A percentile compares a stretch with the other conserved stretches of the same genome.
phyloP scores from a whole-genome alignment of 2,888 invertebrate species.

The Sinelater perroti region DNA sequence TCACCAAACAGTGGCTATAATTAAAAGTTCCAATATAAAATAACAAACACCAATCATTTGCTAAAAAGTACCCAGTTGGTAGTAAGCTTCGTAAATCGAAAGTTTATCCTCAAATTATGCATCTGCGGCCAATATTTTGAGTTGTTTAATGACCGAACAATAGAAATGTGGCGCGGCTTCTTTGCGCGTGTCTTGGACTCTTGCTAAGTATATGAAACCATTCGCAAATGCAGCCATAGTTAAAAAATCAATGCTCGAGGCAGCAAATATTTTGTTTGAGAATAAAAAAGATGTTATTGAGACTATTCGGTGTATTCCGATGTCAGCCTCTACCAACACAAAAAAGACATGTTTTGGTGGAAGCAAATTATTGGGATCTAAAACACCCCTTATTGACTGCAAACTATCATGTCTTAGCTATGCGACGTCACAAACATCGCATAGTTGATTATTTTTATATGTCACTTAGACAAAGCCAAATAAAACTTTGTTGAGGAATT shows the following conservation, averaged over 20 bases:
- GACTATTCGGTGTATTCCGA: constrained; percentile 33
- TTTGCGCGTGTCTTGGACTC: constrained; percentile 35
- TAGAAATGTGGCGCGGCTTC: constrained; percentile 38
- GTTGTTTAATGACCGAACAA: constrained; percentile 40
- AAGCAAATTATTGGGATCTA: constrained; percentile 24
- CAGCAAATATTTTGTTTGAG: constrained; percentile 37
- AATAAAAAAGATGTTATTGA: constrained; percentile 40
- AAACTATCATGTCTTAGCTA: constrained; percentile 41
- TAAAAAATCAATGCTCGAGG: too few relatives aligned
- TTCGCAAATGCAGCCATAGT: constrained; percentile 40
- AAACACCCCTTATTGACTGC: constrained; percentile 16
- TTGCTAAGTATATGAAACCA: constrained; percentile 30
- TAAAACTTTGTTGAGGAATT: constrained; percentile 33
- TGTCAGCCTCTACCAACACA: constrained; percentile 28
- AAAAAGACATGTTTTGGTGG: too few relatives aligned
- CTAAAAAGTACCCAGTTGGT: constrained; percentile 61
- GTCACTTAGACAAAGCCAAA: constrained; percentile 37
- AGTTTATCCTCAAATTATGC: constrained; percentile 34
- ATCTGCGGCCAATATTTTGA: constrained; percentile 40
- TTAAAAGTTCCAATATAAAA: constrained; percentile 4
- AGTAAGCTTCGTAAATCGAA: constrained; percentile 29
- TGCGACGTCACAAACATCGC: constrained; percentile 39
- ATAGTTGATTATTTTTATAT: constrained; percentile 43
- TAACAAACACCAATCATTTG: constrained; percentile 2
- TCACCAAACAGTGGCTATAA: not conserved